Conservation (phyloP, 1,140 invertebrate genomes). For the Drosophila sturtevanti region DNA sequence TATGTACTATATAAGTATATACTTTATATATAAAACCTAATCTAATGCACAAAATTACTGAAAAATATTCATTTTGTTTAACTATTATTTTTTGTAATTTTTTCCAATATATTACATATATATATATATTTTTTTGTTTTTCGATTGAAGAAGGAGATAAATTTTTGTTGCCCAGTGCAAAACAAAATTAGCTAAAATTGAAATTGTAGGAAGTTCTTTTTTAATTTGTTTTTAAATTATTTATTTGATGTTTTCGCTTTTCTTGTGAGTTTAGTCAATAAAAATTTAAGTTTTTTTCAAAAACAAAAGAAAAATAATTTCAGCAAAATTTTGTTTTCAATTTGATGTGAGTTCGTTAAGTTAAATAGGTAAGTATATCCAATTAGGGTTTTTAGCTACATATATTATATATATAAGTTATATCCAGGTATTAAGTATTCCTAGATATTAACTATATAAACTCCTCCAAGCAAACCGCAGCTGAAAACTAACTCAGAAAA, state of each 20-base stretch:
- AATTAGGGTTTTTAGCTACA: too few species aligned
- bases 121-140: slow-evolving; percentile 32
- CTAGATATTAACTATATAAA: too few species aligned
- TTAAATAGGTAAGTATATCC: slow-evolving; percentile 18
- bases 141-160: slow-evolving; percentile 1
- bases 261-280: slow-evolving; percentile 79
- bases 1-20: slow-evolving; percentile 30
- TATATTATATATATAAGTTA: too few species aligned
- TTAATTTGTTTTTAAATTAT: slow-evolving; percentile 53
- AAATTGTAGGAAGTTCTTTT: slow-evolving; percentile 48
- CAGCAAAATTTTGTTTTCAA: neutral
- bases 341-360: neutral
- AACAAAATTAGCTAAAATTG: slow-evolving; percentile 69
- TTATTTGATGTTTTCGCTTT: slow-evolving; percentile 70
- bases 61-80: slow-evolving; percentile 12
- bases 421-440: too few species aligned
- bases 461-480: too few species aligned
- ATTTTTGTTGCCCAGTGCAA: slow-evolving; percentile 45
- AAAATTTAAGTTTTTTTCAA: slow-evolving; percentile 66
- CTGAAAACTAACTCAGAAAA: too few species aligned
- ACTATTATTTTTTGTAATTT: slow-evolving; percentile 14
- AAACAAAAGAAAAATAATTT: neutral
- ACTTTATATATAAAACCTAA: slow-evolving; percentile 27
- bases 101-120: too few species aligned
- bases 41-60: slow-evolving; percentile 38